Base-by-base conservation (phyloP, 2,888 invertebrate species). In the Neocrepidodera transversa region DNA sequence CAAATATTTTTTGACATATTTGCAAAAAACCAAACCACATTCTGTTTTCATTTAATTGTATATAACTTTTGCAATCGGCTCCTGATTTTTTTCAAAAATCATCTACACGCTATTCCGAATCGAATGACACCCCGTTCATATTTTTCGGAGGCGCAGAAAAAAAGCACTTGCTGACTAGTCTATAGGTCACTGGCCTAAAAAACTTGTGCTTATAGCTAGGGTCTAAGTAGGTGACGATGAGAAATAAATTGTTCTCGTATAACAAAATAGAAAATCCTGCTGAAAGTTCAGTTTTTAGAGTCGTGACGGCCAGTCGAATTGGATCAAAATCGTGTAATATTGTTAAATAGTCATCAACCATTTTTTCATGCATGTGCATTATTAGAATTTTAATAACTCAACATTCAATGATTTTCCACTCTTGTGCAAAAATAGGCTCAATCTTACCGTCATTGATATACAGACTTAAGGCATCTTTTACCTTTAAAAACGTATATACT, bases 161-260 rank as follows among this genome's bases (percentile, higher is more conserved):
- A n/a, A n/a, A n/a, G n/a, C n/a, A n/a, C n/a, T n/a, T n/a, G n/a
- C n/a, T n/a, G n/a, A n/a, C n/a, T n/a, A n/a, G n/a, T n/a, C n/a
- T n/a, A n/a, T n/a, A n/a, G 16, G 63, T 66, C 66, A 49, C 60
- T 61, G 65, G 63, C 62, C 57, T 64, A 28, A 68, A 65, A 65
- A 62, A 68, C 58, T 63, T 62, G 42, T 70, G 60, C 62, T 70
- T 71, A 65, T 70, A 71, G 63, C 70, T 67, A 65, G 68, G 68
- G 61, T 71, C 72, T 66, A 70, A 63, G 57, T 66, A 43, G 45
- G 67, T 70, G 45, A 68, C 64, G 32, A 71, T 68, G 51, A 47
- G 50, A 67, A 62, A 71, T 63, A 69, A 64, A 59, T 67, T 66
- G 50, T 70, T 65, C 14, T 70, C 66, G n/a, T n/a, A n/a, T 62